phyloP scores from a whole-genome alignment of 1,140 invertebrate species.

The Metaphire vulgaris region DNA sequence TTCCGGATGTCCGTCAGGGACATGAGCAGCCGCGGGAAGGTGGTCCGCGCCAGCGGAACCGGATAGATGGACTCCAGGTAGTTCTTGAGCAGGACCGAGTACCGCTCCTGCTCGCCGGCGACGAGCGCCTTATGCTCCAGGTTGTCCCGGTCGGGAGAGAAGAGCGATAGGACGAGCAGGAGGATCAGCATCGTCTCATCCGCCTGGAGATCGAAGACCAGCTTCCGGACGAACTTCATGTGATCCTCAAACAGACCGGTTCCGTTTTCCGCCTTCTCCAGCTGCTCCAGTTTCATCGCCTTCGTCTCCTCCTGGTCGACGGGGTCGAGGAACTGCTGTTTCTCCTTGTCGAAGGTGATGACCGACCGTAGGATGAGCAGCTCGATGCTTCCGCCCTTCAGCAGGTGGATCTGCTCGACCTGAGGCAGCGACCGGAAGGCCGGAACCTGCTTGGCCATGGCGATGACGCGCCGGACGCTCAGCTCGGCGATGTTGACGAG shows the following conservation, averaged over 20 bases:
- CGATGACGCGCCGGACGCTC: constrained; percentile 51
- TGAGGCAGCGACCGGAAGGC: constrained; percentile 51
- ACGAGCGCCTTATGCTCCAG: constrained; percentile 48
- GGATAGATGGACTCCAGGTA: constrained; percentile 56
- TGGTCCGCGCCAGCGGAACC: constrained; percentile 39
- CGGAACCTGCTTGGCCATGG: constrained; percentile 51
- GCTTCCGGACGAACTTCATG: constrained; percentile 53
- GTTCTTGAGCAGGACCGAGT: constrained; percentile 51
- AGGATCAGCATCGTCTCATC: constrained; percentile 56
- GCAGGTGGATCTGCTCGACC: constrained; percentile 53
- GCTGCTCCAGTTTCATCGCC: constrained; percentile 47
- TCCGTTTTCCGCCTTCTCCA: constrained; percentile 34
- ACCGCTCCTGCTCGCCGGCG: constrained; percentile 53
- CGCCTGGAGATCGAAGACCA: constrained; percentile 51
- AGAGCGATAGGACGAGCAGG: constrained; percentile 54
- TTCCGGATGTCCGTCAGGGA: constrained; percentile 56
- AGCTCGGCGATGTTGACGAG: constrained; percentile 52
- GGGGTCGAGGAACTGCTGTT: constrained; percentile 50
- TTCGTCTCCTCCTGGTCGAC: constrained; percentile 44
- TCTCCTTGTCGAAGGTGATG: constrained; percentile 51
- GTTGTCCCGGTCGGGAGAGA: constrained; percentile 54
- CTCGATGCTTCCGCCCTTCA: constrained; percentile 55
- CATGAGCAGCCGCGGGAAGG: constrained; percentile 56
- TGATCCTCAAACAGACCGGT: constrained; percentile 54
- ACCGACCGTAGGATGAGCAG: constrained; percentile 55